Percentiles rank a stretch among this genome's conserved stretches.
Conservation (phyloP, 2,113 vertebrate species). For the Herpetotheres cachinnans region DNA sequence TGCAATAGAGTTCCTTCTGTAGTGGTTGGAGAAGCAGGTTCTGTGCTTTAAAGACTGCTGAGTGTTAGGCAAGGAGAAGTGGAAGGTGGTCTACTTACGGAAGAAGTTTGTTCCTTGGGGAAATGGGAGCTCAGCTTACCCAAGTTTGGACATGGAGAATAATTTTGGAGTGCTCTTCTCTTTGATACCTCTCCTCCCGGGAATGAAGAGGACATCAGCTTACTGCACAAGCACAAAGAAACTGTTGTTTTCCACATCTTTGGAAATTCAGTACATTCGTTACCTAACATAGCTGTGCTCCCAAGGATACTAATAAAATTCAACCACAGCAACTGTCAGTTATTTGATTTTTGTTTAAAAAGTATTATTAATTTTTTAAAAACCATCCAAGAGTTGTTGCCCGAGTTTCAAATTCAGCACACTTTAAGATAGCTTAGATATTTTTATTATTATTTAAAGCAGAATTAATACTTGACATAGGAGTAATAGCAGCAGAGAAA, state of each 20-base stretch:
- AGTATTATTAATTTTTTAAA: background rate
- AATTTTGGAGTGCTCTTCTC: background rate
- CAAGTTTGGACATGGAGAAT: background rate
- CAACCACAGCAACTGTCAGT: background rate
- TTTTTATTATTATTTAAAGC: background rate
- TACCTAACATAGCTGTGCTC: background rate
- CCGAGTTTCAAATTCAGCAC: background rate
- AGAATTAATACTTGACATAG: background rate
- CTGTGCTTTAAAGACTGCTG: background rate
- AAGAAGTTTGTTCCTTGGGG: background rate
- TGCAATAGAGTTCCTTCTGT: accelerated
- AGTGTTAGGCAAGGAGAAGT: background rate
- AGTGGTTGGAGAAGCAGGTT: background rate
- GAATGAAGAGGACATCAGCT: background rate
- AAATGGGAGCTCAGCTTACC: background rate
- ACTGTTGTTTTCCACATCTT: background rate
- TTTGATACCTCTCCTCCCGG: background rate
- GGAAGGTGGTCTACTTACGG: background rate
- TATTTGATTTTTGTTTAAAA: background rate
- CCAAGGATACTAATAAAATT: background rate
- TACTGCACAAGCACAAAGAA: background rate
- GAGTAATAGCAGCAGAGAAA: background rate
- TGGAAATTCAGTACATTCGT: background rate
- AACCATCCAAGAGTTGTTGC: background rate
- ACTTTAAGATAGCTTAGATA: background rate